These are phyloP conservation scores for Campylorhamphus procurvoides DNA, from an alignment of 2,113 vertebrate genomes.

Conservation along the genomic window DNA sequence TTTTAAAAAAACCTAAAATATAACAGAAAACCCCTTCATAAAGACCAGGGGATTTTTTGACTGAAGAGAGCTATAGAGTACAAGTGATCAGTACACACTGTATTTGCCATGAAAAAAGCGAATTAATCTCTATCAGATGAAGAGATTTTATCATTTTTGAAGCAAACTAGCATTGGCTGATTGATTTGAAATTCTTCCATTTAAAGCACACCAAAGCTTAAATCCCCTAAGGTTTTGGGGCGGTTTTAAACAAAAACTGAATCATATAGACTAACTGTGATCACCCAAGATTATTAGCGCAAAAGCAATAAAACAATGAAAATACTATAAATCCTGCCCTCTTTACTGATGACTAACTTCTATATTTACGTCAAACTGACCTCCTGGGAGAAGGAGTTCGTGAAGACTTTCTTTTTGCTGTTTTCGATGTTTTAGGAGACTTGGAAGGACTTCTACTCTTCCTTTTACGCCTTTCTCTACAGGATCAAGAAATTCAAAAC, in stretches of 20 bases:
- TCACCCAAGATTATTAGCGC: fast-evolving
- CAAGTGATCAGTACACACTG: fast-evolving
- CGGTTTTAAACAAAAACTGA: not conserved
- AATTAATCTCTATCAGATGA: not conserved
- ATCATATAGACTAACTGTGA: not conserved
- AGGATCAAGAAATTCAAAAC: slow-evolving; percentile 19
- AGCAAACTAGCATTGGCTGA: not conserved
- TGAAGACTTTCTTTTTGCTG: slow-evolving; percentile 83
- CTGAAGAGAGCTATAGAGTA: not conserved
- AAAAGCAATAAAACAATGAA: not conserved
- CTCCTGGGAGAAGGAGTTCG: slow-evolving; percentile 87
- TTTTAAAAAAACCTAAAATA: not conserved
- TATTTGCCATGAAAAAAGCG: not conserved
- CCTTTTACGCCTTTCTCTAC: slow-evolving; percentile 84
- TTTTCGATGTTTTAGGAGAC: slow-evolving; percentile 83
- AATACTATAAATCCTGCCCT: not conserved
- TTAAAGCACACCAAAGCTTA: not conserved
- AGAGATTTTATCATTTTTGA: not conserved
- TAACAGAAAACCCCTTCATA: not conserved
- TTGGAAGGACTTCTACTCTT: slow-evolving; percentile 85
- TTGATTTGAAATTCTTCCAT: not conserved
- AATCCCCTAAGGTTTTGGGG: not conserved
- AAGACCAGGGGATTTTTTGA: not conserved
- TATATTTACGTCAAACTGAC: slow-evolving; percentile 61
- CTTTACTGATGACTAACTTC: not conserved